phyloP scores from a whole-genome alignment of 2,113 vertebrate species.

The Otis tarda region DNA sequence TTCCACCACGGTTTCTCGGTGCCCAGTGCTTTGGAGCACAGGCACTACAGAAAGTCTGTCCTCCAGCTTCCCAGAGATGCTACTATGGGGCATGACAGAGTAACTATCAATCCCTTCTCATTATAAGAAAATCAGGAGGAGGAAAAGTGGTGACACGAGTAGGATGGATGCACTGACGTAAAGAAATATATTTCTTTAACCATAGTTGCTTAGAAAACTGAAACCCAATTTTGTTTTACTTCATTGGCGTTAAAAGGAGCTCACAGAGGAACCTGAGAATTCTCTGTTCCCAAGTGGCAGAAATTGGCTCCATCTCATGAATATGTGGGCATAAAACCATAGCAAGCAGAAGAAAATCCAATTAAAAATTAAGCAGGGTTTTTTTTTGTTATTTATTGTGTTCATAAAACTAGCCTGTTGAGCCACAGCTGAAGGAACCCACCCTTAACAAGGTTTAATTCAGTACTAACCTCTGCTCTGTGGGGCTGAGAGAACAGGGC shows the following conservation, averaged over 20 bases:
- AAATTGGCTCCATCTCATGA: background rate
- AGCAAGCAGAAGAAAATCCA: background rate
- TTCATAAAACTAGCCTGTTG: background rate
- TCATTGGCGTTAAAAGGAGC: background rate
- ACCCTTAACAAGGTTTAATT: background rate
- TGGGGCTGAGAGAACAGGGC: background rate
- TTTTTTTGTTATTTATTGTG: background rate
- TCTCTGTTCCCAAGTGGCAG: background rate
- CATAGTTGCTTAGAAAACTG: background rate
- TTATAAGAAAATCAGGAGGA: background rate
- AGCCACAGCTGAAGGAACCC: background rate
- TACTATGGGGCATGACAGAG: background rate
- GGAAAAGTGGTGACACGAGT: background rate
- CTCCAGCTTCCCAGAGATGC: background rate
- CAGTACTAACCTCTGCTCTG: background rate
- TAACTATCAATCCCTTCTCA: background rate
- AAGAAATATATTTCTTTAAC: background rate
- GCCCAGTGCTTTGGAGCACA: background rate
- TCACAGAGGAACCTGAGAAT: background rate
- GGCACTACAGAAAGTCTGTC: background rate
- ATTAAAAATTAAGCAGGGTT: background rate
- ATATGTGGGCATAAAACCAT: background rate
- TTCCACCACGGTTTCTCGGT: rapidly evolving
- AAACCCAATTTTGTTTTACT: background rate
- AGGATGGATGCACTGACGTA: background rate